phyloP scores from a whole-genome alignment of 2,797 vertebrate genomes.

The Hypotaenidia okinawae region DNA sequence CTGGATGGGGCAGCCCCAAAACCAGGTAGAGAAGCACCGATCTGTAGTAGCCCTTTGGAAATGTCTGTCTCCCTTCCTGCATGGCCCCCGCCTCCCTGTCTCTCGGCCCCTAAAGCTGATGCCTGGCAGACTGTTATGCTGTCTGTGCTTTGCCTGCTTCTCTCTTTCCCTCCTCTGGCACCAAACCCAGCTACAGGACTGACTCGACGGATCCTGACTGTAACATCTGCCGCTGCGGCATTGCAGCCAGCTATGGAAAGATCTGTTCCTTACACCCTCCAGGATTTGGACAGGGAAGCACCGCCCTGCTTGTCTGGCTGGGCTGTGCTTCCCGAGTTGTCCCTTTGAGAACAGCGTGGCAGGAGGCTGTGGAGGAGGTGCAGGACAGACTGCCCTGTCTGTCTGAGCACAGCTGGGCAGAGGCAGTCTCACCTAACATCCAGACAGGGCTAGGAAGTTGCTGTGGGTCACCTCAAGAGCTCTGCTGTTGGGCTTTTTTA shows the following conservation, averaged over 20 bases:
- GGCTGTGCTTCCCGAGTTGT: not conserved
- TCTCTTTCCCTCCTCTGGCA: not conserved
- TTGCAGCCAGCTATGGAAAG: not conserved
- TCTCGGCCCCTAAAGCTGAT: not conserved
- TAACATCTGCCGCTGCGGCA: not conserved
- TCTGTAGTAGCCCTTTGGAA: not conserved
- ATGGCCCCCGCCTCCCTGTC: not conserved
- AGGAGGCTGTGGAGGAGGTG: rapidly evolving
- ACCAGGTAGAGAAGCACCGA: not conserved
- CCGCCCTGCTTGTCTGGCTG: not conserved
- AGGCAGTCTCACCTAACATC: not conserved
- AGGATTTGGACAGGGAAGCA: not conserved
- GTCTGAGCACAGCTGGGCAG: not conserved
- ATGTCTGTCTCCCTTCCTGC: not conserved
- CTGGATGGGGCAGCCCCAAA: not conserved
- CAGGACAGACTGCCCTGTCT: not conserved
- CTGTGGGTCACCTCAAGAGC: not conserved
- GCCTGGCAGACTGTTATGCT: not conserved
- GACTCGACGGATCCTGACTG: not conserved
- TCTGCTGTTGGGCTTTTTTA: not conserved
- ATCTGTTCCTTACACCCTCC: not conserved
- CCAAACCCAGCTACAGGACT: rapidly evolving
- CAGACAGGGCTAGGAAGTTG: not conserved
- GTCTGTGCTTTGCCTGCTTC: not conserved
- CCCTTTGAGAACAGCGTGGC: not conserved